Evolutionary conservation across 2,113 vertebrate genomes (phyloP).

Genomic region (Thalassoma bifasciatum): DNA sequence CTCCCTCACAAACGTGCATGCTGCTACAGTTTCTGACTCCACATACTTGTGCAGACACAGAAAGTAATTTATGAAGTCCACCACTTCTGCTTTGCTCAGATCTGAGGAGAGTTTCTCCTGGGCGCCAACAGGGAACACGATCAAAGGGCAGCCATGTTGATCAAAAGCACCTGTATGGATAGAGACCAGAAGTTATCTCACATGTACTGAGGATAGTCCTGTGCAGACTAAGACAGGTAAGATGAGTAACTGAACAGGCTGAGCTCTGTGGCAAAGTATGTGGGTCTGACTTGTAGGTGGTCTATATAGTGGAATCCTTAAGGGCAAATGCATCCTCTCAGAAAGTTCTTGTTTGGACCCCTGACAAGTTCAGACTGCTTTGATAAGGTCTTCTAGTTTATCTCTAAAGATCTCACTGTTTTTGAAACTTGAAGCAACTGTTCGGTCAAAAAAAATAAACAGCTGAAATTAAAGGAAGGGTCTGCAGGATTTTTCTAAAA

Average conservation of each 20-base stretch:
- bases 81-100: slow-evolving; percentile 75
- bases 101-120: slow-evolving; percentile 67
- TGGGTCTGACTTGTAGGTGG: no score
- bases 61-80: slow-evolving; percentile 81
- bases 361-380: background rate
- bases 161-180: slow-evolving; percentile 78
- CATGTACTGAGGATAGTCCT: no score
- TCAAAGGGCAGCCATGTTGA: slow-evolving; percentile 78
- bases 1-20: background rate
- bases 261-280: no score
- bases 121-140: slow-evolving; percentile 77
- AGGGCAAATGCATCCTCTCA: no score
- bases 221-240: background rate
- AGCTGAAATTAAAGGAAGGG: no score
- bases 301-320: no score
- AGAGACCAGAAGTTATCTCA: background rate
- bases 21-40: background rate
- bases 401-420: background rate
- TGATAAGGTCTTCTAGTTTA: background rate
- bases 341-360: no score
- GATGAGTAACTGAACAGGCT: no score
- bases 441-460: no score
- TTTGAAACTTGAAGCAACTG: background rate
- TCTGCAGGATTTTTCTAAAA: no score
- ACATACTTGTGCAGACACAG: slow-evolving; percentile 73